Conservation (phyloP, 2,888 invertebrate genomes). For the Drosophila rellima region DNA sequence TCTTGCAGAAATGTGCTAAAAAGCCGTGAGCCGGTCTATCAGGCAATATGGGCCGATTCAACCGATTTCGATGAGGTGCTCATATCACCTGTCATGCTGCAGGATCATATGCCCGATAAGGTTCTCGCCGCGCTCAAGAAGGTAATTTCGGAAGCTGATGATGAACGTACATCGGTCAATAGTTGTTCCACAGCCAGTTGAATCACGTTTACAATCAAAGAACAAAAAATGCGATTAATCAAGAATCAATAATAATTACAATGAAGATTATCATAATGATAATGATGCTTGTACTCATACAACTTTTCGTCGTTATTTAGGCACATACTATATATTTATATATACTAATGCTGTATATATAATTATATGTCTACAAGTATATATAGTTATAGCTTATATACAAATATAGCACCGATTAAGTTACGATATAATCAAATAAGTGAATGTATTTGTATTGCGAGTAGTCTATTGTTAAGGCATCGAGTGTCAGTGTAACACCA, state of each 20-base stretch:
- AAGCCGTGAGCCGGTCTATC: slow-evolving; percentile 92
- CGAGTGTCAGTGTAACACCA: slow-evolving; percentile 35
- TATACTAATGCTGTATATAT: slow-evolving; percentile 18
- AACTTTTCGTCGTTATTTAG: slow-evolving; percentile 41
- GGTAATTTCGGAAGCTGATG: slow-evolving; percentile 87
- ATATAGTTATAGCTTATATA: slow-evolving; percentile 10
- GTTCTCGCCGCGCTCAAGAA: slow-evolving; percentile 93
- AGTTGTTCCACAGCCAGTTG: slow-evolving; percentile 78
- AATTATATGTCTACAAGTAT: slow-evolving; percentile 14
- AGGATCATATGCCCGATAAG: slow-evolving; percentile 96
- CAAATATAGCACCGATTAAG: slow-evolving; percentile 39
- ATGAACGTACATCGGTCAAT: slow-evolving; percentile 77
- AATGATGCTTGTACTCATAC: slow-evolving; percentile 34
- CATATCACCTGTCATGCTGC: slow-evolving; percentile 95
- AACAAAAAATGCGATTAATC: slow-evolving; percentile 4
- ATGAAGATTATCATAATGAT: slow-evolving; percentile 24
- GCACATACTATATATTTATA: slow-evolving; percentile 13
- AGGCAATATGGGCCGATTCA: slow-evolving; percentile 94
- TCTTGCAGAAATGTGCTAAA: slow-evolving; percentile 89
- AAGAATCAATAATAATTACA: slow-evolving; percentile 10
- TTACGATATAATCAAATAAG: slow-evolving; percentile 29
- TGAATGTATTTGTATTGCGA: slow-evolving; percentile 29
- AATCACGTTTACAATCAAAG: slow-evolving; percentile 28
- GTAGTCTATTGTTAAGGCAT: slow-evolving; percentile 37
- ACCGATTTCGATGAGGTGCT: slow-evolving; percentile 94